Evolutionary conservation across 2,888 invertebrate genomes (phyloP), one percentile per base, ranked within the genome.

Genomic region (Spicauda simplicius): DNA sequence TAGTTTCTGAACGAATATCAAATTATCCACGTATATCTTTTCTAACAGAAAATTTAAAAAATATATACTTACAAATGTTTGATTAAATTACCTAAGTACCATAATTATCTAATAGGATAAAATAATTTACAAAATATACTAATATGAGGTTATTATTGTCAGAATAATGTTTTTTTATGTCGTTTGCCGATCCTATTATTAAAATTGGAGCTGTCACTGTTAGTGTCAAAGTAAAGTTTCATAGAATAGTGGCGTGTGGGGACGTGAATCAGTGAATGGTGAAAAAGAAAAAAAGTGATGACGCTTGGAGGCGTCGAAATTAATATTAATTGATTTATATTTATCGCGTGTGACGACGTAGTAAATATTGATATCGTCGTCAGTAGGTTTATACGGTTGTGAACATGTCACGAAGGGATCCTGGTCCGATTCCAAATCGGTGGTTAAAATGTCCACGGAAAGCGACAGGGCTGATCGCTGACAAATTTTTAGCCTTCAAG

Each of bases 401-500:
- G 48, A 83, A 56, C 70, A 92, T 93, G 92, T 81, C 91, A 56
- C 81, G 84, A 70, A 83, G 83, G 73, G 89, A 91, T 75, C 80
- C 91, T 12, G 91, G 96, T 20, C 95, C 96, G n/a, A 91, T 98
- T 69, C 98, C 98, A 14, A 95, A 96, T 76, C 95, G 98, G 73
- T 98, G 98, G 98, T 91, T 98, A 16, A 94, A 96, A 72, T 98
- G 98, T 84, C 98, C 98, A 62, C 94, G 97, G 75, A 98, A 97
- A 87, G 95, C 97, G 25, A 91, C 94, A 37, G 94, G 91, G 58
- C 87, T 97, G 60, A 95, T 98, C 67, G 95, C 95, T 53, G 95
- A 96, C 61, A 97, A 97, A 81, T 99, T 99, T 86, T 89, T 99
- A 69, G 98, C 98, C 5, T 97, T 98, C 85, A 99, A 99, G 89